Percentiles rank a stretch among this genome's conserved stretches.
phyloP scores from a whole-genome alignment of 2,797 vertebrate genomes.

The Lophotriccus pileatus region DNA sequence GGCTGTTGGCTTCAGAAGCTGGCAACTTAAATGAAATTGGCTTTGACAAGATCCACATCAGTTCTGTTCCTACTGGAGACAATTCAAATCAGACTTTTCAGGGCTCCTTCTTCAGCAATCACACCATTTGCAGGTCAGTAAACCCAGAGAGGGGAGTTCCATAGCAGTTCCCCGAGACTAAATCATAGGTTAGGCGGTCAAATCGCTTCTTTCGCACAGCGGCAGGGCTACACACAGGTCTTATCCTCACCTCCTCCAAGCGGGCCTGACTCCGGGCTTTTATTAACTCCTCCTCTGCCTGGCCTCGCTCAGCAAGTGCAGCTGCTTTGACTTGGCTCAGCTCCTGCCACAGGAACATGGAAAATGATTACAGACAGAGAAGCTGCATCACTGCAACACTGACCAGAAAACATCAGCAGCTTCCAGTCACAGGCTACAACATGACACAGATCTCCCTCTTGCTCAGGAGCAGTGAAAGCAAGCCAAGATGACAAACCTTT shows the following conservation, averaged over 20 bases:
- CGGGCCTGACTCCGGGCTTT: conserved; percentile 81
- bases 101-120: neutral
- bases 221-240: neutral
- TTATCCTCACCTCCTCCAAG: conserved; percentile 83
- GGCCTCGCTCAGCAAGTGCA: conserved; percentile 78
- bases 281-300: conserved; percentile 86
- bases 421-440: neutral
- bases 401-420: neutral
- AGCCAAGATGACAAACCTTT: neutral
- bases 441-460: neutral
- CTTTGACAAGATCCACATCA: neutral
- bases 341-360: conserved; percentile 76
- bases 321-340: conserved; percentile 82
- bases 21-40: neutral
- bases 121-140: neutral
- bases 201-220: neutral
- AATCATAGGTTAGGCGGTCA: neutral
- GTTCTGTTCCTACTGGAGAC: neutral
- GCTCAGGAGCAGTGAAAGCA: neutral
- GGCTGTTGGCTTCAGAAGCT: neutral
- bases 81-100: neutral
- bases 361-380: neutral
- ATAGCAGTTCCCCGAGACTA: neutral
- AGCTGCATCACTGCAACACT: neutral
- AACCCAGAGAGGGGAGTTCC: neutral